Evolutionary conservation across 1,140 invertebrate genomes (phyloP).

Genomic region (Heliconius congener): DNA sequence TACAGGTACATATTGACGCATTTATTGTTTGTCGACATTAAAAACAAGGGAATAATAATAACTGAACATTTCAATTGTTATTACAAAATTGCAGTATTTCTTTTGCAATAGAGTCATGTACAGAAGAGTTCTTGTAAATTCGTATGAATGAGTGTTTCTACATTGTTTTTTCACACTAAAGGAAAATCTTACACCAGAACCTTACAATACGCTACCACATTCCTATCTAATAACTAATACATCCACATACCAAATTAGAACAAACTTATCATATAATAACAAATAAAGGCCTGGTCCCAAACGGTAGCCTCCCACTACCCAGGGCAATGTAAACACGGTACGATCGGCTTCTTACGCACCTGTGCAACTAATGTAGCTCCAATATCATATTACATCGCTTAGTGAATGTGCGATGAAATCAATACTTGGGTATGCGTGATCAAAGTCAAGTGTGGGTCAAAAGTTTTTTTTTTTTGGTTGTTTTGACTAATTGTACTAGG

Average conservation of each 20-base stretch:
- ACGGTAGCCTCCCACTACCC: conserved; percentile 16
- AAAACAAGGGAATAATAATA: no score
- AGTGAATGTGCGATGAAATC: no score
- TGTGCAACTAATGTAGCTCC: no score
- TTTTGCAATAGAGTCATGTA: background rate
- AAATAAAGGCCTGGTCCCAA: background rate
- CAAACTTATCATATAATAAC: conserved; percentile 2
- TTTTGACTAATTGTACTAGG: background rate
- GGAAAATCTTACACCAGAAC: background rate
- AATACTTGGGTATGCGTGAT: no score
- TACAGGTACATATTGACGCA: no score
- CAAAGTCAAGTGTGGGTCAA: no score
- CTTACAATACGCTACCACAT: background rate
- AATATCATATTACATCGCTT: no score
- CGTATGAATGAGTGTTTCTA: background rate
- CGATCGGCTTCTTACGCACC: no score
- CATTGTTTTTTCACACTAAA: no score
- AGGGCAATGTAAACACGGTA: background rate
- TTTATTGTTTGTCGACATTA: no score
- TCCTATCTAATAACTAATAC: background rate
- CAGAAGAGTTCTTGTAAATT: background rate
- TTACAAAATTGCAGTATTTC: background rate
- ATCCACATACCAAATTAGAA: background rate
- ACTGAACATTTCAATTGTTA: background rate
- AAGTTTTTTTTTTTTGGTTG: no score